Evolutionary conservation across 64 coral and sea anemone species (phyloP), one percentile per base, ranked within the genome.

Genomic region (Stichodactyla mertensii): DNA sequence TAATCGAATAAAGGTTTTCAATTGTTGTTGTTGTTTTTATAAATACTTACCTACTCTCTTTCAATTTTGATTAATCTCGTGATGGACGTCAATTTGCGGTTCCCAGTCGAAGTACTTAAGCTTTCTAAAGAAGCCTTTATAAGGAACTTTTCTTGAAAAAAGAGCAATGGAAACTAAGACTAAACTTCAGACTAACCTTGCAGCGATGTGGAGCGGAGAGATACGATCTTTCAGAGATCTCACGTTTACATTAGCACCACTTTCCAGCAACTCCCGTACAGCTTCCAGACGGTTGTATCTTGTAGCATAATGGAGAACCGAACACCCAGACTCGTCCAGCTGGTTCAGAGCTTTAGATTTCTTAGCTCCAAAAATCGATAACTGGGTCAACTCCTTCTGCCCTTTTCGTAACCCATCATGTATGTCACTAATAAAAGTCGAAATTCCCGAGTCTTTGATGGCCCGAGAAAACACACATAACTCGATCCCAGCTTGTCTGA

Each of bases 251-350:
- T 79, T 16, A 15, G 89, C 82, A 51, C 83, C 83, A 16, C 61
- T 55, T 16, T 86, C 82, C 51, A 91, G 14, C 6, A 91, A 56
- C 36, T 24, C 22, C 10, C 16, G 36, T 16, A 91, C 77, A 4
- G 84, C 77, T 77, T 84, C 77, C 15, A 36, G 16, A 20, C 83
- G 84, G 59, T 91, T 91, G 83, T 91, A 91, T 19, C 89, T 66
- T 0, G 89, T 84, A 12, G 89, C 89, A 5, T 78, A 64, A 52
- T 91, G 89, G 31, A 91, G 78, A 10, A 80, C 64, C 0, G 89
- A 62, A 52, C 78, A 62, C 6, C 89, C 89, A 62, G 70, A 57
- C 7, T 84, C 24, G 16, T 55, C 71, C 6, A 78, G 16, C 19
- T 61, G 27, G 58, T 91, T 74, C 54, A 91, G 22, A 7, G 19